Evolutionary conservation across 2,113 vertebrate species (phyloP).

Genomic region (Hystrix cristata): DNA sequence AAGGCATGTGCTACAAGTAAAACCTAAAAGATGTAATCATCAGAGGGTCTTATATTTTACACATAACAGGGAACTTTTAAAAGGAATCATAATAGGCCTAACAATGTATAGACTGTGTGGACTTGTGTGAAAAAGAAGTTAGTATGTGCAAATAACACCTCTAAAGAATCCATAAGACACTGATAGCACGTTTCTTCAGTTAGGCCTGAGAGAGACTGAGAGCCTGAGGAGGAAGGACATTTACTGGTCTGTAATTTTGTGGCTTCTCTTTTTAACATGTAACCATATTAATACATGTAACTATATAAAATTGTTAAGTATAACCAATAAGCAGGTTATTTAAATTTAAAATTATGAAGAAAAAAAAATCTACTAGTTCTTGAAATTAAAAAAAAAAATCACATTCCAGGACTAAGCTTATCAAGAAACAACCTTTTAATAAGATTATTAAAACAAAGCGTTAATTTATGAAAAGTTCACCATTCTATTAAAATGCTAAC

Average conservation of each 20-base stretch:
- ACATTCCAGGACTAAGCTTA: slow-evolving; percentile 86
- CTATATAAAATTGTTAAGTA: background rate
- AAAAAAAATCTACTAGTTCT: slow-evolving; percentile 84
- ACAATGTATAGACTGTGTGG: slow-evolving; percentile 39
- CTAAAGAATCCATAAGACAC: slow-evolving; percentile 7
- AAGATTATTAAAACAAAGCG: slow-evolving; percentile 92
- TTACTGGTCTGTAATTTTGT: background rate
- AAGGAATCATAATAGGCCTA: slow-evolving; percentile 9
- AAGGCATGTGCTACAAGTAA: slow-evolving; percentile 33
- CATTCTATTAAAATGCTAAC: slow-evolving; percentile 90
- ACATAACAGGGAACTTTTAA: background rate
- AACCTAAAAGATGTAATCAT: slow-evolving; percentile 29
- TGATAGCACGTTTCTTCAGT: slow-evolving; percentile 13
- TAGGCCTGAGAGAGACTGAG: background rate
- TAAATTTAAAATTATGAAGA: slow-evolving; percentile 42
- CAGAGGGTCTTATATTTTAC: slow-evolving; percentile 2
- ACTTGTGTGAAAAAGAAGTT: slow-evolving; percentile 30
- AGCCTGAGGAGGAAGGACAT: background rate
- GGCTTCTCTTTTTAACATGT: slow-evolving; percentile 45
- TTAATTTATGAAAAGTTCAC: slow-evolving; percentile 91
- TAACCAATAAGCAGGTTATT: background rate
- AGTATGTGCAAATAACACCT: background rate
- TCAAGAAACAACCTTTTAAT: slow-evolving; percentile 90
- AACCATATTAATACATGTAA: slow-evolving; percentile 7
- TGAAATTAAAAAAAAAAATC: slow-evolving; percentile 80